phyloP scores from a whole-genome alignment of 2,113 vertebrate species.

The Melanerpes formicivorus region DNA sequence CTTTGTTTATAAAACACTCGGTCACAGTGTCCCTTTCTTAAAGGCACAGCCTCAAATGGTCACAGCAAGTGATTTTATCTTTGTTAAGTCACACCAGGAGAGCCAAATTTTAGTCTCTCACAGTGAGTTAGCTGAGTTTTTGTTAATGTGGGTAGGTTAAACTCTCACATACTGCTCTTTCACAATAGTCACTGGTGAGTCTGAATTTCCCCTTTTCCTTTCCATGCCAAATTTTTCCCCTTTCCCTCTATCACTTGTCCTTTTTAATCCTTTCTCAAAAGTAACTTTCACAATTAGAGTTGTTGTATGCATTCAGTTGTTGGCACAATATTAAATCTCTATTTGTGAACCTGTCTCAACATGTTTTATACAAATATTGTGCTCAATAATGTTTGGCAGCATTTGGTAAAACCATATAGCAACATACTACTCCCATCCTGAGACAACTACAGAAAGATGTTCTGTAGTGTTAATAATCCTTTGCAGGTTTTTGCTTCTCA shows the following conservation, averaged over 20 bases:
- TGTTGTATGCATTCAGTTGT: neutral
- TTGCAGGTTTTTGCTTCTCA: neutral
- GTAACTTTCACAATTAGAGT: neutral
- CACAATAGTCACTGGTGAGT: neutral
- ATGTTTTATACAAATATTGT: neutral
- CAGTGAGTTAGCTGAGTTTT: no score
- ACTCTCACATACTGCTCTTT: neutral
- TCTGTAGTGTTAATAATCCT: neutral
- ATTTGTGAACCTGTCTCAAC: neutral
- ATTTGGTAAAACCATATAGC: neutral
- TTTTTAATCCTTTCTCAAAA: neutral
- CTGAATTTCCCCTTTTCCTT: neutral
- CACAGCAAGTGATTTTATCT: no score
- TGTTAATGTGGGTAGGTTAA: no score
- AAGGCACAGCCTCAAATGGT: no score
- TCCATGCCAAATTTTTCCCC: rapidly evolving
- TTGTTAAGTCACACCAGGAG: no score
- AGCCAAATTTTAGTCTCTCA: no score
- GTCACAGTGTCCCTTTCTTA: no score
- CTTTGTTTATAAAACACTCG: no score
- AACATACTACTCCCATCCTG: neutral
- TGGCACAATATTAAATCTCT: neutral
- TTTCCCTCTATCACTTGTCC: neutral
- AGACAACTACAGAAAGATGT: neutral
- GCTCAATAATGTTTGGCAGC: neutral